Conservation (phyloP, 2,888 invertebrate species). For the Drosophila kambysellisi region DNA sequence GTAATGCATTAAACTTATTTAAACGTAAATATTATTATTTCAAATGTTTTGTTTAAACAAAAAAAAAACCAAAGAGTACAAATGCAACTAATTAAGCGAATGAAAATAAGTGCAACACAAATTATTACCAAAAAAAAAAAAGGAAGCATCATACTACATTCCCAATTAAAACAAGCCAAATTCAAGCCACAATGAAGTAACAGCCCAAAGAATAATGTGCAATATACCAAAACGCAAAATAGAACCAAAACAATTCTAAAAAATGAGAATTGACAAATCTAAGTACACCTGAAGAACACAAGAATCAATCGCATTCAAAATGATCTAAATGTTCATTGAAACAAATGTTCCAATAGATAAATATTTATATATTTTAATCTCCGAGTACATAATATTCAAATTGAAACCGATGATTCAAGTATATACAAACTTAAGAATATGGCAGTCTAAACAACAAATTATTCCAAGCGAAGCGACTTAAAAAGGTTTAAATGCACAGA, state of each 20-base stretch:
- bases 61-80: conserved; percentile 25
- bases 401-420: conserved; percentile 31
- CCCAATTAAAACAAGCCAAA: conserved; percentile 25
- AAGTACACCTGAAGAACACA: conserved; percentile 48
- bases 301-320: conserved; percentile 30
- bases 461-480: conserved; percentile 22
- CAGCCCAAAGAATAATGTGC: conserved; percentile 27
- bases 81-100: conserved; percentile 55
- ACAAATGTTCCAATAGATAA: conserved; percentile 32
- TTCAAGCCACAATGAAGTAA: conserved; percentile 40
- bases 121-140: conserved; percentile 21
- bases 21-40: conserved; percentile 69
- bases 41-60: conserved; percentile 62
- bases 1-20: conserved; percentile 78
- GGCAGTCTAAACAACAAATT: conserved; percentile 16
- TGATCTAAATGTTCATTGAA: conserved; percentile 41
- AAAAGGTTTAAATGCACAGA: conserved; percentile 29
- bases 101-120: conserved; percentile 51
- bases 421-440: conserved; percentile 35
- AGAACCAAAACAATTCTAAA: conserved; percentile 25
- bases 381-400: conserved; percentile 24
- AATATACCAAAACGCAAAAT: conserved; percentile 25
- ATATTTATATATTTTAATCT: conserved; percentile 7
- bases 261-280: conserved; percentile 16
- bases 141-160: conserved; percentile 39